A percentile compares a stretch with the other conserved stretches of the same genome.
These are phyloP conservation scores for Hylomyscus alleni DNA, from an alignment of 2,797 vertebrate species.

Conservation along the genomic window DNA sequence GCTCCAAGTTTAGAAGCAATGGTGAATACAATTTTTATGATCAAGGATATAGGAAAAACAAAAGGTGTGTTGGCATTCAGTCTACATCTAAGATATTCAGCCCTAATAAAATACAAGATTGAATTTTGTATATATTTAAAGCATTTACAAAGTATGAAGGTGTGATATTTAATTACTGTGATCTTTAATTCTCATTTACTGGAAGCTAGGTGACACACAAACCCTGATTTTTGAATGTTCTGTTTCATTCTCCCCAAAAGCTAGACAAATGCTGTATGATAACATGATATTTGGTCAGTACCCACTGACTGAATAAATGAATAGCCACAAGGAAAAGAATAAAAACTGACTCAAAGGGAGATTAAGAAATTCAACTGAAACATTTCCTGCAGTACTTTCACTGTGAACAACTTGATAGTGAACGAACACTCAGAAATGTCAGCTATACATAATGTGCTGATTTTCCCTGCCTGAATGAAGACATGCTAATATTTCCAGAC, in stretches of 20 bases:
- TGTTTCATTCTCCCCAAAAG: neutral
- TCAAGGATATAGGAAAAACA: neutral
- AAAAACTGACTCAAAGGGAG: neutral
- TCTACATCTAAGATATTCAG: neutral
- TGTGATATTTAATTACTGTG: neutral
- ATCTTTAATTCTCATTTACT: neutral
- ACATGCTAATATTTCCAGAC: slow-evolving; percentile 34
- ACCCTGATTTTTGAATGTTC: neutral
- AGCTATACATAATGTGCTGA: neutral
- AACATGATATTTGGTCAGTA: neutral
- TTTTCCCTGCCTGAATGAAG: slow-evolving; percentile 27
- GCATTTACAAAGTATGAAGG: neutral
- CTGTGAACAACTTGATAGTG: neutral
- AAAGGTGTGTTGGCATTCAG: neutral
- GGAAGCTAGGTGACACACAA: neutral
- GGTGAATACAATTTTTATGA: neutral
- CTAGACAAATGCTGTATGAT: neutral
- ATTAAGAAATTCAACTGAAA: neutral
- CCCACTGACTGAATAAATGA: neutral
- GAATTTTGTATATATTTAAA: neutral
- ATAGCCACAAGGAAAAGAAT: neutral
- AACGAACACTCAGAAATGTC: neutral
- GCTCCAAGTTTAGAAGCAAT: neutral
- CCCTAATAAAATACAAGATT: neutral
- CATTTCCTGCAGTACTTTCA: neutral